phyloP scores from a whole-genome alignment of 2,888 invertebrate genomes.

The Drosophila testacea region DNA sequence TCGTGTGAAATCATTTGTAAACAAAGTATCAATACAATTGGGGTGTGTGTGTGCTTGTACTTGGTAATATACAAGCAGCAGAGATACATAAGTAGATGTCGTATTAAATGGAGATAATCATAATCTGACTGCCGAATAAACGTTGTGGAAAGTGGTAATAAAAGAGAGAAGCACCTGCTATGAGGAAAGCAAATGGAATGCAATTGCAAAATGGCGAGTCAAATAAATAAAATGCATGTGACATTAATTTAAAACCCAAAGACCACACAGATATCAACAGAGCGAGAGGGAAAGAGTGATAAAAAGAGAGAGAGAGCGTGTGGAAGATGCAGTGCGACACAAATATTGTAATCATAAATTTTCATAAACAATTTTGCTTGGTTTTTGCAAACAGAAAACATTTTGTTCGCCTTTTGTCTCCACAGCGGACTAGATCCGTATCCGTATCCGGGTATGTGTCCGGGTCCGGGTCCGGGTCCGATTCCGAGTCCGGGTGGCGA shows the following conservation, averaged over 20 bases:
- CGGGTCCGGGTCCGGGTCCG: slow-evolving; percentile 17
- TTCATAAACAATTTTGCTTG: slow-evolving; percentile 79
- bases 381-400: slow-evolving; percentile 51
- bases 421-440: slow-evolving; percentile 33
- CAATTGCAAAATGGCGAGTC: slow-evolving; percentile 44
- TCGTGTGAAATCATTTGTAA: slow-evolving; percentile 80
- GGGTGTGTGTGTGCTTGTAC: slow-evolving; percentile 6
- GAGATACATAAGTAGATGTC: slow-evolving; percentile 14
- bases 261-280: slow-evolving; percentile 19
- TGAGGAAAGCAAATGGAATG: slow-evolving; percentile 45
- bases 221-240: slow-evolving; percentile 60
- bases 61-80: slow-evolving; percentile 28
- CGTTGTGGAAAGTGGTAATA: slow-evolving; percentile 8
- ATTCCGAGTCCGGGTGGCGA: slow-evolving; percentile 43
- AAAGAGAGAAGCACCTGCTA: slow-evolving; percentile 35
- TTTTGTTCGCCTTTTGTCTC: slow-evolving; percentile 51
- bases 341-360: slow-evolving; percentile 81
- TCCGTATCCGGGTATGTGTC: slow-evolving; percentile 19
- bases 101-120: slow-evolving; percentile 58
- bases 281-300: background rate
- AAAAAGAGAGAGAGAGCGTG: background rate
- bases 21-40: slow-evolving; percentile 74
- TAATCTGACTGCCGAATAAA: slow-evolving; percentile 56
- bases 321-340: slow-evolving; percentile 76
- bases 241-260: slow-evolving; percentile 62